phyloP scores from a whole-genome alignment of 2,113 vertebrate genomes.

The Macaca fascicularis region DNA sequence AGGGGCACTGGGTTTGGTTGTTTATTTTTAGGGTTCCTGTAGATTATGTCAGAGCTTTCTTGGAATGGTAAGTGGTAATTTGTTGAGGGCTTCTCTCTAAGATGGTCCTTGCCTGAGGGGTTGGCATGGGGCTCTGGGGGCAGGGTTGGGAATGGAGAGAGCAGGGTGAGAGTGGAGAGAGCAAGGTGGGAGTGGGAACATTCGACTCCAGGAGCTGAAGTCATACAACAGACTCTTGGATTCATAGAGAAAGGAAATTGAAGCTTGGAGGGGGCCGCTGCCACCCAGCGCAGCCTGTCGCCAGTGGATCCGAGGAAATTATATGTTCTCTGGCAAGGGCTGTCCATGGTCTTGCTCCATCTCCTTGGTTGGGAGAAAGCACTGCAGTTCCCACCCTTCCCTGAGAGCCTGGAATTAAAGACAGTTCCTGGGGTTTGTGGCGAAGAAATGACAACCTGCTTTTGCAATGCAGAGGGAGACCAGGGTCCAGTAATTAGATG shows the following conservation, averaged over 20 bases:
- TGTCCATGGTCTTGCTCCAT: conserved; percentile 50
- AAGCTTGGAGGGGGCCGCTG: background rate
- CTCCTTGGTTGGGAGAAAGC: conserved; percentile 17
- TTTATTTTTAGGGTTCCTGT: conserved; percentile 47
- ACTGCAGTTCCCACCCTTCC: background rate
- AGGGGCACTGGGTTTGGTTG: background rate
- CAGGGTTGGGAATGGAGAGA: conserved; percentile 45
- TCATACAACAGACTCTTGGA: conserved; percentile 30
- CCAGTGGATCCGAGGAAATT: conserved; percentile 68
- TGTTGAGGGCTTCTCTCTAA: background rate
- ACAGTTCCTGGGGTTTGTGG: conserved; percentile 56
- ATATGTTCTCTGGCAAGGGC: conserved; percentile 63
- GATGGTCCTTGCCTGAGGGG: conserved; percentile 7
- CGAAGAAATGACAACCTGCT: conserved; percentile 47
- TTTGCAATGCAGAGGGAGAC: conserved; percentile 29
- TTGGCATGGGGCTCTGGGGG: conserved; percentile 14
- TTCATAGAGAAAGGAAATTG: conserved; percentile 37
- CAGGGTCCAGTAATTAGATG: background rate
- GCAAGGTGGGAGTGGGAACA: background rate
- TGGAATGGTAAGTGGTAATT: conserved; percentile 25
- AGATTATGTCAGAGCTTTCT: conserved; percentile 51
- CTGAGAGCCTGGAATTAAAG: conserved; percentile 32
- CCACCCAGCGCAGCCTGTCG: conserved; percentile 19
- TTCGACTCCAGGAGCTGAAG: conserved; percentile 4
- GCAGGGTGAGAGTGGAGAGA: conserved; percentile 49